A percentile compares a stretch with the other conserved stretches of the same genome.
These are phyloP conservation scores for Melipona quadrifasciata DNA, from an alignment of 1,140 invertebrate species.

Conservation along the genomic window DNA sequence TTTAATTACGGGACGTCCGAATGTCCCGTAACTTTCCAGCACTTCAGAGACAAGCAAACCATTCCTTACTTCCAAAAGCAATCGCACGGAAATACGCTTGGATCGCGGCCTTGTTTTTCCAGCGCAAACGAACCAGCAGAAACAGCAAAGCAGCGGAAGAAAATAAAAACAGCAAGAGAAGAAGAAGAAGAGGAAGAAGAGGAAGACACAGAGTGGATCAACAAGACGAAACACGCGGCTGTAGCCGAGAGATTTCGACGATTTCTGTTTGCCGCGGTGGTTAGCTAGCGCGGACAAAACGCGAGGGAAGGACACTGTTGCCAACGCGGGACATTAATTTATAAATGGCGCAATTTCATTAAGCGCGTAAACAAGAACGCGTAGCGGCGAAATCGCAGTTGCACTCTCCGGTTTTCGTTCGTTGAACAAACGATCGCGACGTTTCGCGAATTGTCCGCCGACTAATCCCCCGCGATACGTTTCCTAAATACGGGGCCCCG, in stretches of 20 bases:
- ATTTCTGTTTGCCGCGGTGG: neutral
- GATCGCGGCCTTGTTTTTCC: neutral
- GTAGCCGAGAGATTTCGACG: neutral
- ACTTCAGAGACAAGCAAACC: neutral
- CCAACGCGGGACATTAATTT: constrained; percentile 13
- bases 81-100: constrained; percentile 1
- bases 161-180: neutral
- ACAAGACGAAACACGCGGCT: neutral
- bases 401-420: neutral
- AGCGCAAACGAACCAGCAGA: neutral
- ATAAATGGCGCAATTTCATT: constrained; percentile 31
- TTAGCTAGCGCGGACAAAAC: neutral
- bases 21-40: neutral
- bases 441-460: constrained; percentile 4
- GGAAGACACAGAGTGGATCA: neutral
- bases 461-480: constrained; percentile 1
- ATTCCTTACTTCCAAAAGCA: constrained; percentile 3
- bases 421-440: constrained; percentile 17
- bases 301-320: neutral
- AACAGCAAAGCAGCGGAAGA: neutral
- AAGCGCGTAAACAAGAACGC: neutral
- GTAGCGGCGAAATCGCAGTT: neutral
- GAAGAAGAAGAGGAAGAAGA: neutral
- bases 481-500: neutral
- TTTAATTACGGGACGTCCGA: neutral